Evolutionary conservation across 1,140 invertebrate species (phyloP).

Genomic region (Sipha flava): DNA sequence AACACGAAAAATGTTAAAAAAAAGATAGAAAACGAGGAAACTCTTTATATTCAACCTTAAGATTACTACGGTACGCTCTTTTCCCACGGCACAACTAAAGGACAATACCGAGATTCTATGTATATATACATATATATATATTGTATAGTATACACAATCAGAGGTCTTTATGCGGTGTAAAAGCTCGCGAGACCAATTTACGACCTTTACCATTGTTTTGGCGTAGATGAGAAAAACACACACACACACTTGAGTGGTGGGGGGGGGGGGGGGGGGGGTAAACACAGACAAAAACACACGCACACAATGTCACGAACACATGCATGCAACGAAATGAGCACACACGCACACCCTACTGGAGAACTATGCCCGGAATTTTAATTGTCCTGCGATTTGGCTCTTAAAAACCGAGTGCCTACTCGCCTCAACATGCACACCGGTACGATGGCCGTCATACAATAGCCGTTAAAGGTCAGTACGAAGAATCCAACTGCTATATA

Average conservation of each 20-base stretch:
- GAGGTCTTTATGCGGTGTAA: background rate
- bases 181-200: slow-evolving; percentile 1
- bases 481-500: background rate
- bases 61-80: background rate
- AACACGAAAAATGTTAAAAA: background rate
- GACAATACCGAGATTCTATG: background rate
- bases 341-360: background rate
- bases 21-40: background rate
- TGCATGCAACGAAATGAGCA: no score
- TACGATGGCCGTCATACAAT: background rate
- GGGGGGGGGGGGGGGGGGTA: no score
- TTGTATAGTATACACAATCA: no score
- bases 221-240: no score
- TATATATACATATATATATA: background rate
- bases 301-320: no score
- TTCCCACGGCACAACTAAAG: background rate
- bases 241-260: background rate
- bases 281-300: no score
- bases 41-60: background rate
- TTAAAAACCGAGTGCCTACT: background rate
- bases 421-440: background rate
- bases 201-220: background rate
- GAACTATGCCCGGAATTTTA: slow-evolving; percentile 2
- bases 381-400: background rate
- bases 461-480: background rate